Conservation (phyloP, 2,797 vertebrate genomes). For the Vultur gryphus region DNA sequence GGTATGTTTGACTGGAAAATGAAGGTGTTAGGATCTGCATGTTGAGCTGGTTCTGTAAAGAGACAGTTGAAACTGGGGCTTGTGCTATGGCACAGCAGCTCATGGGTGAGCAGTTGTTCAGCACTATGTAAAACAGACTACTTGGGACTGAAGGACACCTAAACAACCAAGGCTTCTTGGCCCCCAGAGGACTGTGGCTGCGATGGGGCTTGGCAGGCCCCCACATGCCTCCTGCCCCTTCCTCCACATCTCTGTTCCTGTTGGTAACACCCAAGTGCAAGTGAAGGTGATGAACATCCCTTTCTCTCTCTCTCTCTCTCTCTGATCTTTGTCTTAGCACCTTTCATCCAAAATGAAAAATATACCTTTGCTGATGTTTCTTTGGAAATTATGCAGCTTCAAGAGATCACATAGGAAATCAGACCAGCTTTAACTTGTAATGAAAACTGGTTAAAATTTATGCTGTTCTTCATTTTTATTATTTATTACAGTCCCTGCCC, state of each 20-base stretch:
- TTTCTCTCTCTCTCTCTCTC: background rate
- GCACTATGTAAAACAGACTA: background rate
- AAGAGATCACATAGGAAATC: conserved; percentile 49
- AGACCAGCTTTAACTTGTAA: conserved; percentile 46
- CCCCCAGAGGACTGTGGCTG: accelerated
- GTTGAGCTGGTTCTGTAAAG: background rate
- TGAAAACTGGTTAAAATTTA: conserved; percentile 60
- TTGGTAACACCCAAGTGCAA: background rate
- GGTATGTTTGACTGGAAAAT: background rate
- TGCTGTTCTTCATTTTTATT: conserved; percentile 64
- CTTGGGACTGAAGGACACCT: background rate
- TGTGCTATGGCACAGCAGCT: background rate
- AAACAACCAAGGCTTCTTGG: background rate
- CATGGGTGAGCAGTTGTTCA: background rate
- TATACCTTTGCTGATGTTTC: conserved; percentile 16
- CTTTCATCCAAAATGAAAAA: conserved; percentile 28
- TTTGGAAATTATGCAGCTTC: conserved; percentile 24
- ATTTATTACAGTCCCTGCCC: conserved; percentile 57
- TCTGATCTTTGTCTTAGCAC: background rate
- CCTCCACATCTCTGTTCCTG: background rate
- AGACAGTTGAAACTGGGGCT: background rate
- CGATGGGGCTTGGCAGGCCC: background rate
- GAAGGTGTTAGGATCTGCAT: background rate
- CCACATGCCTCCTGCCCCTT: background rate
- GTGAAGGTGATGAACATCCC: background rate